A percentile compares a stretch with the other conserved stretches of the same genome.
These are phyloP conservation scores for Meandrina meandrites DNA, from an alignment of 92 coral and sea anemone genomes.

Conservation along the genomic window DNA sequence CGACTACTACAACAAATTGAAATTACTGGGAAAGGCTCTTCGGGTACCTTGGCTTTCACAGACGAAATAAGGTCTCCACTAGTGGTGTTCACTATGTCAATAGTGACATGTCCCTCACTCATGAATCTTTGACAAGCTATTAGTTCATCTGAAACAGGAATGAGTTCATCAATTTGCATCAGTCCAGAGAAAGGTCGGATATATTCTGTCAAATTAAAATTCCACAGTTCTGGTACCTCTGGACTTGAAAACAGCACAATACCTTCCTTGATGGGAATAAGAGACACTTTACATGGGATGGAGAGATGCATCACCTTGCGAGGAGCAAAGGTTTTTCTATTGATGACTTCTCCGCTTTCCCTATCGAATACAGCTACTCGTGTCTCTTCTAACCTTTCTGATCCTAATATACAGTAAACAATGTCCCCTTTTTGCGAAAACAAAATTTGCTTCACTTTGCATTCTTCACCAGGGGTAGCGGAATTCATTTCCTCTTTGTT, in stretches of 20 bases:
- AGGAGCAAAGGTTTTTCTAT: too few species aligned
- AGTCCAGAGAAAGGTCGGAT: not conserved
- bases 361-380: too few species aligned
- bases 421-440: constrained; percentile 9
- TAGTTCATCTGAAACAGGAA: not conserved
- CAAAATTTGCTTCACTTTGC: not conserved
- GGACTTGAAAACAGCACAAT: not conserved
- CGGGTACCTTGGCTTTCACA: not conserved
- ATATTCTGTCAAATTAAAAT: not conserved
- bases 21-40: not conserved
- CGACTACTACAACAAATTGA: not conserved
- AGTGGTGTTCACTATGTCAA: not conserved
- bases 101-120: not conserved
- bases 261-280: constrained; percentile 1
- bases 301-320: too few species aligned
- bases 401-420: not conserved
- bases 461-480: too few species aligned
- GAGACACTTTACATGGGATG: not conserved
- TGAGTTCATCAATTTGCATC: not conserved
- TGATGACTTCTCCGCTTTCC: too few species aligned
- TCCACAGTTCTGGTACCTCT: not conserved
- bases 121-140: not conserved
- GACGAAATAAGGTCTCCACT: not conserved
- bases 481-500: too few species aligned
- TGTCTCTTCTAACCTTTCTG: too few species aligned